A percentile compares a stretch with the other conserved stretches of the same genome.
These are phyloP conservation scores for Podarcis lilfordi DNA, from an alignment of 2,797 vertebrate genomes.

Conservation along the genomic window DNA sequence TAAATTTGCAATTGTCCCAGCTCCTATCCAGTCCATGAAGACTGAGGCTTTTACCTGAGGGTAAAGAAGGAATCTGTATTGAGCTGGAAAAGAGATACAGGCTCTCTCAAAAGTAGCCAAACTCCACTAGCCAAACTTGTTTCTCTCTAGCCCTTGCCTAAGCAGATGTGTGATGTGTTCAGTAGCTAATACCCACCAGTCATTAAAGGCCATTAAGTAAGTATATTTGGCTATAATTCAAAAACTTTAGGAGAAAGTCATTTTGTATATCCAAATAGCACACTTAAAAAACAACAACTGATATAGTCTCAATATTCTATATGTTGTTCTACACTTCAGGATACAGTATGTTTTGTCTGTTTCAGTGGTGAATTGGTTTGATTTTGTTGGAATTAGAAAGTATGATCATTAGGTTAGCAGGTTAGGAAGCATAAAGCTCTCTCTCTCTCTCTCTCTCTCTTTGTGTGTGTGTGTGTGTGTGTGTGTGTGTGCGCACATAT, in stretches of 20 bases:
- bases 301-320: background rate
- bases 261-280: background rate
- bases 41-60: no score
- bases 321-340: no score
- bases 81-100: no score
- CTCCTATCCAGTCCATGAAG: no score
- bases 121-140: background rate
- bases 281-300: background rate
- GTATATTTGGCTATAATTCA: background rate
- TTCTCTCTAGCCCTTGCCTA: background rate
- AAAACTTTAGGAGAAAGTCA: background rate
- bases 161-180: background rate
- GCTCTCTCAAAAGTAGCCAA: background rate
- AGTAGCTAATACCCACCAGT: background rate
- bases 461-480: no score
- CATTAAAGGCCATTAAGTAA: background rate
- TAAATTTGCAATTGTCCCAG: background rate
- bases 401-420: conserved; percentile 33
- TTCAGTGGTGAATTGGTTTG: conserved; percentile 4
- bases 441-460: background rate
- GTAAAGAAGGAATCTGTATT: no score
- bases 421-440: conserved; percentile 37
- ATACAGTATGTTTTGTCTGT: background rate
- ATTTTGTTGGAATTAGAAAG: conserved; percentile 52
- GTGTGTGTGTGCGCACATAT: no score